Percentiles rank a stretch among this genome's conserved stretches.
phyloP scores from a whole-genome alignment of 2,113 vertebrate genomes.

The Myrmophylax atrothorax region DNA sequence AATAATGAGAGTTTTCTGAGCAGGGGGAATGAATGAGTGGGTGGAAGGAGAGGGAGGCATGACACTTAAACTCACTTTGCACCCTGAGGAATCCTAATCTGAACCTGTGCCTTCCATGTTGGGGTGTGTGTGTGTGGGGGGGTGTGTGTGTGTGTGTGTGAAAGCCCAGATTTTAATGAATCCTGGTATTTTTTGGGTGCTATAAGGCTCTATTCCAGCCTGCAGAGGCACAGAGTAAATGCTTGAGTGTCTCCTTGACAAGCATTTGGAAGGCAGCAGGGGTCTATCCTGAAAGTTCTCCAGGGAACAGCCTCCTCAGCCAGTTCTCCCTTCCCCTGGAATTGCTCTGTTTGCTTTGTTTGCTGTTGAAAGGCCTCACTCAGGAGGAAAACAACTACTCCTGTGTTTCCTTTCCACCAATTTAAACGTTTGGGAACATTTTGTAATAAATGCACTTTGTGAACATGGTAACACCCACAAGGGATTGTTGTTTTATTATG shows the following conservation, averaged over 20 bases:
- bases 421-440: neutral
- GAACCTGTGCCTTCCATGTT: neutral
- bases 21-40: neutral
- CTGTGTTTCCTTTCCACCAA: neutral
- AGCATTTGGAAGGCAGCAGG: neutral
- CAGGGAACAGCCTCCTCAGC: neutral
- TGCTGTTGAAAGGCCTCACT: neutral
- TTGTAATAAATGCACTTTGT: neutral
- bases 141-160: too few relatives aligned
- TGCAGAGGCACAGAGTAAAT: neutral
- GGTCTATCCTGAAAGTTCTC: neutral
- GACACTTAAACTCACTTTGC: neutral
- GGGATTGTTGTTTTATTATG: neutral
- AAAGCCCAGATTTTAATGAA: neutral
- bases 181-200: neutral
- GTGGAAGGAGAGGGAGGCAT: neutral
- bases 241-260: neutral
- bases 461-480: neutral
- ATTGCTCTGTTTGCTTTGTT: neutral
- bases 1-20: neutral
- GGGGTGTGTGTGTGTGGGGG: too few relatives aligned
- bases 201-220: neutral
- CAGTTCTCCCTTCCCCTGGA: neutral
- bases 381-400: neutral
- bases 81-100: neutral